Conservation (phyloP, 1,140 invertebrate genomes). For the Pogonomyrmex californicus region DNA sequence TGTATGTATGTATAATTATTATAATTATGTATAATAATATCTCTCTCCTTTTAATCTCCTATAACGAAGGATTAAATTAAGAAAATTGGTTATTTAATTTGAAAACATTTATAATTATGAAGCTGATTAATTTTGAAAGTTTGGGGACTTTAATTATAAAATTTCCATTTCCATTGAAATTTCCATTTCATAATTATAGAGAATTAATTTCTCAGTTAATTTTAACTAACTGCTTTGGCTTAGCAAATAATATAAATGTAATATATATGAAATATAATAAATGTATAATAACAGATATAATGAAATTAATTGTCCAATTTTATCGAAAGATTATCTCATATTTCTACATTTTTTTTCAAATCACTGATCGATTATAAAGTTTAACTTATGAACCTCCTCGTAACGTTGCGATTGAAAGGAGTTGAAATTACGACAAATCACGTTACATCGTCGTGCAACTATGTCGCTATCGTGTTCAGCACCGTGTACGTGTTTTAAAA, state of each 20-base stretch:
- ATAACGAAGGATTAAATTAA: background rate
- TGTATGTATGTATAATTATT: background rate
- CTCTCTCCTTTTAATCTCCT: background rate
- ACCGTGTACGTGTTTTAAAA: slow-evolving; percentile 63
- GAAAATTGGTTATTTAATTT: background rate
- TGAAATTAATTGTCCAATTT: background rate
- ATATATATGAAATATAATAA: slow-evolving; percentile 27
- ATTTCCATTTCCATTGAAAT: too few relatives aligned
- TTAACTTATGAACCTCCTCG: background rate
- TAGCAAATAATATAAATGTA: too few relatives aligned
- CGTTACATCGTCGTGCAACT: background rate
- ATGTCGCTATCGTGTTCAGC: background rate
- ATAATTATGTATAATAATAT: background rate
- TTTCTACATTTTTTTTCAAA: background rate
- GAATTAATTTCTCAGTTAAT: background rate
- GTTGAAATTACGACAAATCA: slow-evolving; percentile 17
- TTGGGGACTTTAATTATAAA: background rate
- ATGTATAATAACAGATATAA: background rate
- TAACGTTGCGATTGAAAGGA: background rate
- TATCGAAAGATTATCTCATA: background rate
- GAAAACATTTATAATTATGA: background rate
- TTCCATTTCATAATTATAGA: background rate
- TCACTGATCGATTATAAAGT: background rate
- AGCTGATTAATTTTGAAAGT: background rate
- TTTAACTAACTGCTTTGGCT: background rate